Base-by-base conservation (phyloP, 2,888 invertebrate genomes). In the Quadroppia sp. region DNA sequence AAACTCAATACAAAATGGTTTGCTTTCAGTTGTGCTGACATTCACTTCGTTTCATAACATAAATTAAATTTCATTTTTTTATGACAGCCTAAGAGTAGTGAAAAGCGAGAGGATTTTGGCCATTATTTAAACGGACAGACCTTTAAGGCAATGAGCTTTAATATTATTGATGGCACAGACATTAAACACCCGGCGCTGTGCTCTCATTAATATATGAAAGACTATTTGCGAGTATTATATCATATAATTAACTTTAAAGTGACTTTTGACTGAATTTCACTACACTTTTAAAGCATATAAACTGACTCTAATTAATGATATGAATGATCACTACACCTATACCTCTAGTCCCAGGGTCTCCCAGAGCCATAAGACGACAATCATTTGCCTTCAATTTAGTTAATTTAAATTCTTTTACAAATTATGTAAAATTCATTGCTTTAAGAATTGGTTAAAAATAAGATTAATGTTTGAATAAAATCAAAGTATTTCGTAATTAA, bases 61-160 rank as follows among this genome's bases (percentile, higher is more conserved):
- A 56, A 56, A 56, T 56, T 56, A 56, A 56, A 56, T 56, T 56
- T 56, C 23, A 56, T 56, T 4, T 56, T 56, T 56, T 56, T 23
- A n/a, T 56, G 56, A 56, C 25, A 56, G 56, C 23, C 15, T 56
- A n/a, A n/a, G n/a, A 23, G 56, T 56, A 23, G 25, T 56, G 20
- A 56, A 56, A 56, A 9, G 4, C 20, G 20, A 20, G 6, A 23
- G 3, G 17, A 56, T 15, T 28, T 25, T 25, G 56, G n/a, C 25
- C 15, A 56, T 56, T 56, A 23, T 56, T 56, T 56, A 56, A 56
- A 25, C 56, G 11, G 56, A 56, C 25, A 56, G 56, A 7, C 23
- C 56, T 56, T 15, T 23, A 9, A 56, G 56, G 56, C 56, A 56
- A 56, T 20, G 6, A 25, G 25, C 23, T 56, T 20, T 56, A 17